Base-by-base conservation (phyloP, 2,113 vertebrate genomes). In the Oryzias curvinotus region DNA sequence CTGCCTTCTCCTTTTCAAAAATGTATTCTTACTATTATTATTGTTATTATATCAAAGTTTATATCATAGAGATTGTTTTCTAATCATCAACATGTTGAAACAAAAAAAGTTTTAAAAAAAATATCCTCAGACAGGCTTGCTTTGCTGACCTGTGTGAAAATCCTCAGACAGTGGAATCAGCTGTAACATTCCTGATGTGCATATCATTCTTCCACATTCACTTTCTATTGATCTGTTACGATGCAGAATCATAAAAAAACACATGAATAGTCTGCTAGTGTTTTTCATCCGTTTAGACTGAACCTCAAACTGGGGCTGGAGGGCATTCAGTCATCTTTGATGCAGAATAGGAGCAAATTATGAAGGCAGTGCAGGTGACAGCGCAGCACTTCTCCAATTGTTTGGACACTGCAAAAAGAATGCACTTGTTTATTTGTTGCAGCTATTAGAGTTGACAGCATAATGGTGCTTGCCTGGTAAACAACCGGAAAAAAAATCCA, bases 141-240 rank as follows among this genome's bases (percentile, higher is more conserved):
- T 30, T 30, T 30, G 28, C 28, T 7, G 28, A 30, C 28, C 6
- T 30, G 28, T 30, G 28, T 25, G 48, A 16, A 68, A 75, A 76
- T 65, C 52, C 71, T 66, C 60, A 62, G 28, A 61, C 53, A n/a
- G 28, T n/a, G 57, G 68, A 80, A 75, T 79, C 81, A 88, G 84
- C 87, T 88, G 84, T 51, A 82, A 84, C 68, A 30, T 57, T 79
- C 82, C 85, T 85, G 73, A 83, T 73, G 81, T 85, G 73, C 79
- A 85, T 83, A 70, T 81, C 85, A 79, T 72, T 65, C 61, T 78
- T 78, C 80, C 73, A 75, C 81, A 61, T 78, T 85, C 64, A 83
- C 71, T 88, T 90, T 82, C 80, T 81, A 69, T 36, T 77, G 82
- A 86, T 87, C 78, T 82, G 88, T 88, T 88, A 81, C 78, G 78